Conservation (phyloP, 1,140 invertebrate genomes). For the Periplaneta americana region DNA sequence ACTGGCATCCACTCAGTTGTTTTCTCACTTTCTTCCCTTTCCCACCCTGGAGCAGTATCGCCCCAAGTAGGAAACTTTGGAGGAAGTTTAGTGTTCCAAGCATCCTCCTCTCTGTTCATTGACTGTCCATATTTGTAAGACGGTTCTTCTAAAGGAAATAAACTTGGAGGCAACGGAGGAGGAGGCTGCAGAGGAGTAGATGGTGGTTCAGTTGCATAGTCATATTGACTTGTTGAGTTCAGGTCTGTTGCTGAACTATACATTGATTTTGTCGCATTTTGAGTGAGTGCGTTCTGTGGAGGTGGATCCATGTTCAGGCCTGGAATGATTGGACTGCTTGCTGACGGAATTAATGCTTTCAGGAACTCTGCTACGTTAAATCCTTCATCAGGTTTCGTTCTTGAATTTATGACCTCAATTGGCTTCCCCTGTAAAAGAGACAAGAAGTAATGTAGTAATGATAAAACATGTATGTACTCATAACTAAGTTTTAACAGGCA, state of each 20-base stretch:
- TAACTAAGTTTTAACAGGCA: not conserved
- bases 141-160: constrained; percentile 10
- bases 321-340: constrained; percentile 6
- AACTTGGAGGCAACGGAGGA: constrained; percentile 12
- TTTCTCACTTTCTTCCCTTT: constrained; percentile 5
- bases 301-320: constrained; percentile 3
- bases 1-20: constrained; percentile 15
- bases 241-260: not conserved
- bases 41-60: constrained; percentile 12
- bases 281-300: not conserved
- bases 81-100: constrained; percentile 31
- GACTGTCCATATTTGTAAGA: constrained; percentile 8
- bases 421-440: constrained; percentile 37
- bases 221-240: not conserved
- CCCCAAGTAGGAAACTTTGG: constrained; percentile 45
- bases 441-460: not conserved
- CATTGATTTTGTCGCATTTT: not conserved
- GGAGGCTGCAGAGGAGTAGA: constrained; percentile 13
- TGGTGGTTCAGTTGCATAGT: not conserved
- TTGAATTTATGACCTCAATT: constrained; percentile 47
- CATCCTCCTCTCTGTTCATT: constrained; percentile 4
- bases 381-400: constrained; percentile 28
- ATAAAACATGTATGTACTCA: not conserved
- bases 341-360: constrained; percentile 23
- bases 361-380: constrained; percentile 39